phyloP scores from a whole-genome alignment of 2,113 vertebrate genomes.

The Sisor rabdophorus region DNA sequence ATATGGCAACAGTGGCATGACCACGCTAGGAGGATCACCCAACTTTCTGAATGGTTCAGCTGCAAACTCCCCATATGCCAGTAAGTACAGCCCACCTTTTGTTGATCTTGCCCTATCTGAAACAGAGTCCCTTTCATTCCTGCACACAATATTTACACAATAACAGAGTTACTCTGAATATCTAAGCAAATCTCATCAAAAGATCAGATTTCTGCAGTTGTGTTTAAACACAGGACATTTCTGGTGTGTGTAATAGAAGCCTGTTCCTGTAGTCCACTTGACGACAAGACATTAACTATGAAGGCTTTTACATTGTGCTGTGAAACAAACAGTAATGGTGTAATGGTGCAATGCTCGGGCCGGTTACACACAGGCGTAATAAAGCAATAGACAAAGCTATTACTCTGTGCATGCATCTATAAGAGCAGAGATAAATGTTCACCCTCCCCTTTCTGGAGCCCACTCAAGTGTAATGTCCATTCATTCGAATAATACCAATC shows the following conservation, averaged over 20 bases:
- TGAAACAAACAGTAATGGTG: constrained; percentile 18
- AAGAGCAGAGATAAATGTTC: constrained; percentile 66
- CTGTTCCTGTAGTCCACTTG: constrained; percentile 13
- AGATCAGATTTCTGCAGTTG: constrained; percentile 15
- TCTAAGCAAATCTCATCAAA: constrained; percentile 10
- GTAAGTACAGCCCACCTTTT: constrained; percentile 74
- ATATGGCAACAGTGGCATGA: constrained; percentile 91
- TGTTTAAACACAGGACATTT: neutral
- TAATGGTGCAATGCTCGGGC: constrained; percentile 27
- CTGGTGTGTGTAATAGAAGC: neutral
- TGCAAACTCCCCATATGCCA: constrained; percentile 98
- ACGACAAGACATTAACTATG: constrained; percentile 16
- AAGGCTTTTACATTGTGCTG: neutral
- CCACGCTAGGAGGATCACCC: constrained; percentile 92
- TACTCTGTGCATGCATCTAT: constrained; percentile 60
- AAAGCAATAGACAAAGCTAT: constrained; percentile 34
- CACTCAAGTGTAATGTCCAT: constrained; percentile 68
- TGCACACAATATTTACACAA: neutral
- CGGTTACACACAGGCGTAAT: constrained; percentile 25
- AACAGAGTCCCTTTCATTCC: neutral
- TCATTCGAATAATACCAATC: constrained; percentile 76
- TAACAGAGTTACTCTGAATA: neutral
- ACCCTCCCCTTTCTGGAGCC: constrained; percentile 63
- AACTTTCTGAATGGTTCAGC: constrained; percentile 97
- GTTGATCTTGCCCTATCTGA: neutral